Evolutionary conservation across 2,888 invertebrate species (phyloP).

Genomic region (Drosophila acutilabella): DNA sequence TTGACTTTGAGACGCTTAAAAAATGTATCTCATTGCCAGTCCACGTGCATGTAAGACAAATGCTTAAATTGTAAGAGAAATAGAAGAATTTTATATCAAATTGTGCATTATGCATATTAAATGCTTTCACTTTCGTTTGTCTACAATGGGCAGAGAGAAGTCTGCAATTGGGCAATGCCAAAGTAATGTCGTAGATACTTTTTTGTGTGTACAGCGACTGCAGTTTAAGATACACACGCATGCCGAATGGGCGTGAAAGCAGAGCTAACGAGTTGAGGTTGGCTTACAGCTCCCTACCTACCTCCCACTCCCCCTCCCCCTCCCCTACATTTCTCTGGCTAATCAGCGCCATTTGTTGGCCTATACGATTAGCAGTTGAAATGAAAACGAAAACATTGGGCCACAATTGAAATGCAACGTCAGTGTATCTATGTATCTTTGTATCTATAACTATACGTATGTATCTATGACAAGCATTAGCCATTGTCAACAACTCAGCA

Average conservation of each 20-base stretch:
- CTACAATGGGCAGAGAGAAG: not conserved
- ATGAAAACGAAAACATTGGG: conserved; percentile 62
- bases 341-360: conserved; percentile 62
- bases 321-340: conserved; percentile 25
- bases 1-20: conserved; percentile 29
- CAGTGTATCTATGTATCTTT: conserved; percentile 21
- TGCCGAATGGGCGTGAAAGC: conserved; percentile 57
- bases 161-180: conserved; percentile 16
- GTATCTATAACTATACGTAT: conserved; percentile 12
- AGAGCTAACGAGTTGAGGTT: conserved; percentile 31
- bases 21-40: conserved; percentile 42
- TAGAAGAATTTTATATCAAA: conserved; percentile 22
- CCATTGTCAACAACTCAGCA: conserved; percentile 66
- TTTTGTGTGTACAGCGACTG: conserved; percentile 5
- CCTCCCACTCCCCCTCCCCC: not conserved
- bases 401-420: conserved; percentile 77
- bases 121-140: conserved; percentile 77
- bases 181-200: conserved; percentile 12
- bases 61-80: conserved; percentile 9
- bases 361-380: conserved; percentile 53
- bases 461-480: conserved; percentile 11
- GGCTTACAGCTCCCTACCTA: not conserved
- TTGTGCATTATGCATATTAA: conserved; percentile 78
- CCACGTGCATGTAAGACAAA: conserved; percentile 8
- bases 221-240: conserved; percentile 34